Evolutionary conservation across 2,888 invertebrate species (phyloP).

Genomic region (Lycophotia porphyrea): DNA sequence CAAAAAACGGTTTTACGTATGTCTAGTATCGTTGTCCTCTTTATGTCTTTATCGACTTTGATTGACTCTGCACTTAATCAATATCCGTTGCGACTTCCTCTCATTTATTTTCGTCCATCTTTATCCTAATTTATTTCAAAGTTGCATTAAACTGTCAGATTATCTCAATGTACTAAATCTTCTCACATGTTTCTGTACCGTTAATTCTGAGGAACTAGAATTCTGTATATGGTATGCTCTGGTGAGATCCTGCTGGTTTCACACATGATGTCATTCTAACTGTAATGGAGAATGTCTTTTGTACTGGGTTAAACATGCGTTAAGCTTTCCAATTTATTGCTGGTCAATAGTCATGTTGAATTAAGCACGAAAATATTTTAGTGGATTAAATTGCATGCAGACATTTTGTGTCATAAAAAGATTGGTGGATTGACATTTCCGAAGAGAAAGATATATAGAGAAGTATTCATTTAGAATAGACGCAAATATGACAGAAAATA

Average conservation of each 20-base stretch:
- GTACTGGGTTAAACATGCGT: slow-evolving; percentile 24
- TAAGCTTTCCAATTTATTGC: slow-evolving; percentile 37
- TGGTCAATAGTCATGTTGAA: slow-evolving; percentile 5
- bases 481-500: not conserved
- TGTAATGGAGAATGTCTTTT: slow-evolving; percentile 60
- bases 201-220: slow-evolving; percentile 58
- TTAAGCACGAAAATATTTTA: not conserved
- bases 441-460: not conserved
- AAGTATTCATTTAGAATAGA: too few species aligned
- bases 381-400: not conserved
- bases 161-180: slow-evolving; percentile 47
- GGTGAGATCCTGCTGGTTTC: slow-evolving; percentile 48
- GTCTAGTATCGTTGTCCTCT: not conserved
- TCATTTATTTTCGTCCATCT: slow-evolving; percentile 5
- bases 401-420: not conserved
- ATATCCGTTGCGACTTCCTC: slow-evolving; percentile 41
- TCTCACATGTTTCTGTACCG: slow-evolving; percentile 53
- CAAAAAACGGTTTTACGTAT: not conserved
- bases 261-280: slow-evolving; percentile 66
- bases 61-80: slow-evolving; percentile 27
- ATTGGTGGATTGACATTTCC: not conserved
- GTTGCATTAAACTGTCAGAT: slow-evolving; percentile 19
- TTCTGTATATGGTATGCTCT: slow-evolving; percentile 54
- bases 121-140: slow-evolving; percentile 19
- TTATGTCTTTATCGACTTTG: slow-evolving; percentile 32